A percentile compares a stretch with the other conserved stretches of the same genome.
Conservation (phyloP, 2,888 invertebrate species). For the Masnerella sp. region DNA sequence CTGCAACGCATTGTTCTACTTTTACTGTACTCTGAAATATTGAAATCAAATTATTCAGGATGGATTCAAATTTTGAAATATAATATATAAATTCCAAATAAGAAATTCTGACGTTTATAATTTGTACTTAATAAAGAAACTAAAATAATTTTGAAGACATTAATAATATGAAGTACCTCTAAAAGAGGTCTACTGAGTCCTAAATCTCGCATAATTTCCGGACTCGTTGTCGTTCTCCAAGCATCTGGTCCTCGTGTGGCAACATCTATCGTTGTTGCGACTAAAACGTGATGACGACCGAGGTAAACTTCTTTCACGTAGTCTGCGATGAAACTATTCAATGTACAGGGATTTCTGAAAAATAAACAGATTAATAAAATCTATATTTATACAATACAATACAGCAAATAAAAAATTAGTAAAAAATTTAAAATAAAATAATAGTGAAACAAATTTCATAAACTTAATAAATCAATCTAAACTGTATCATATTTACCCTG, state of each 20-base stretch:
- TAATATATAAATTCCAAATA: too few relatives aligned
- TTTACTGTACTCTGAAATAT: conserved; percentile 84
- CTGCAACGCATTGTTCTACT: conserved; percentile 83
- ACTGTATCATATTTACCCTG: too few relatives aligned
- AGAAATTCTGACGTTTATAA: too few relatives aligned
- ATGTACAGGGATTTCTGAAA: conserved; percentile 83
- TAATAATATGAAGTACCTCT: conserved; percentile 77
- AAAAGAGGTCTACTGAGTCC: conserved; percentile 83
- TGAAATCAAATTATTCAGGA: neutral
- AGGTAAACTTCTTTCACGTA: conserved; percentile 93
- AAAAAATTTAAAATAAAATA: too few relatives aligned
- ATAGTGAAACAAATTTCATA: too few relatives aligned
- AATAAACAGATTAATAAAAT: neutral
- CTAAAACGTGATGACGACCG: conserved; percentile 84
- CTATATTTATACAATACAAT: too few relatives aligned
- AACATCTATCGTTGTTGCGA: conserved; percentile 83
- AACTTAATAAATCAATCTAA: too few relatives aligned
- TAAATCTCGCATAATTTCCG: conserved; percentile 83
- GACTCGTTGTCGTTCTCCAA: conserved; percentile 86
- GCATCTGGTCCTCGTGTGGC: conserved; percentile 87
- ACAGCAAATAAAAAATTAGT: too few relatives aligned
- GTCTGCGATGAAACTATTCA: conserved; percentile 90
- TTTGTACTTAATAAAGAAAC: too few relatives aligned
- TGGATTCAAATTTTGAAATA: too few relatives aligned
- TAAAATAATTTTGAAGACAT: too few relatives aligned